These are phyloP conservation scores for Tapirus terrestris DNA, from an alignment of 2,113 vertebrate genomes.

Conservation along the genomic window DNA sequence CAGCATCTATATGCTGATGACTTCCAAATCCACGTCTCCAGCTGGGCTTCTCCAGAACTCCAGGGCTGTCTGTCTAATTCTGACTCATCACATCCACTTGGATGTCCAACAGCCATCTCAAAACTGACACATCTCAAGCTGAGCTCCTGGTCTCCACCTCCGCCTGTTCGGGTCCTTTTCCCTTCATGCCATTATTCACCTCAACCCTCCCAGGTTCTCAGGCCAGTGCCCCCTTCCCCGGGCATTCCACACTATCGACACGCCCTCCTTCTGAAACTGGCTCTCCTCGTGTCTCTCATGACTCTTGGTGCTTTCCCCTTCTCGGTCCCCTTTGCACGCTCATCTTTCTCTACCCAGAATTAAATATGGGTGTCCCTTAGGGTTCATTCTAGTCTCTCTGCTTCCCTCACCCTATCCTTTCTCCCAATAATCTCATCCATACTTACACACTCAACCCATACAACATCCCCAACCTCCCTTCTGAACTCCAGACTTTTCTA, in stretches of 20 bases:
- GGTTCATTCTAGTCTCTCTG: background rate
- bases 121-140: background rate
- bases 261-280: background rate
- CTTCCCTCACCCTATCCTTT: background rate
- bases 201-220: background rate
- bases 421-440: background rate
- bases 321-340: background rate
- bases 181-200: background rate
- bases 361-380: background rate
- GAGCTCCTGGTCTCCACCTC: background rate
- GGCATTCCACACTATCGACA: background rate
- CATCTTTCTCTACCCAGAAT: background rate
- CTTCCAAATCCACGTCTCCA: background rate
- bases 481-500: background rate
- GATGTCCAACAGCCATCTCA: no score
- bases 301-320: background rate
- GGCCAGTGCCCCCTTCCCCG: background rate
- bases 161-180: background rate
- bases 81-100: background rate
- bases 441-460: no score
- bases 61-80: no score
- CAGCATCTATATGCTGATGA: background rate
- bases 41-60: background rate
- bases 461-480: background rate
- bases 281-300: accelerated